Percentiles rank a stretch among this genome's conserved stretches.
Conservation (phyloP, 2,797 vertebrate species). For the Petrocephalus sullivani region DNA sequence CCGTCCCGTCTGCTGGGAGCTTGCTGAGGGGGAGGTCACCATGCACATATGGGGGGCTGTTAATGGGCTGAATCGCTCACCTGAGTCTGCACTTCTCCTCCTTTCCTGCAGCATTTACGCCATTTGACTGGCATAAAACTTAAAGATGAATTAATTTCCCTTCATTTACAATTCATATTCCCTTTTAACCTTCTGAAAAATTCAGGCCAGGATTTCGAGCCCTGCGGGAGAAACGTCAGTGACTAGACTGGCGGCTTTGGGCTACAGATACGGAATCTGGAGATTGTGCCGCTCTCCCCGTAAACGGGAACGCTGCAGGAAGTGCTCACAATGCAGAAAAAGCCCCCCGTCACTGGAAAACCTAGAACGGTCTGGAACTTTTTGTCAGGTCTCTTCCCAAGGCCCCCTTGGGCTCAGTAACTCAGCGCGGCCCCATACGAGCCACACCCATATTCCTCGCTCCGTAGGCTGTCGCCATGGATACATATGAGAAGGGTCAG, state of each 20-base stretch:
- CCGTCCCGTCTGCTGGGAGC: background rate
- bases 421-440: background rate
- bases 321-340: background rate
- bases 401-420: background rate
- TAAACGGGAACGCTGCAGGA: background rate
- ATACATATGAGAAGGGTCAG: slow-evolving; percentile 85
- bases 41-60: background rate
- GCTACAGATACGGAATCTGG: background rate
- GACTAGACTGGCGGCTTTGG: background rate
- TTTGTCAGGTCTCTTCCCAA: background rate
- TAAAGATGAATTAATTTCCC: slow-evolving; percentile 1
- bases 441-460: too few species aligned
- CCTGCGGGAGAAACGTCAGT: background rate
- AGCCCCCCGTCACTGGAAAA: background rate
- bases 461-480: slow-evolving; percentile 89
- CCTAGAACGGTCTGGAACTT: background rate
- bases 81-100: background rate
- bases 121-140: background rate
- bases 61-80: background rate
- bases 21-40: background rate
- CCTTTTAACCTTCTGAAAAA: background rate
- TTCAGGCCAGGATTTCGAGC: background rate
- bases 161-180: background rate
- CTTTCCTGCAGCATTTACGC: background rate
- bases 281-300: background rate